phyloP scores from a whole-genome alignment of 2,797 vertebrate genomes.

The Sphenopsis melanotis region DNA sequence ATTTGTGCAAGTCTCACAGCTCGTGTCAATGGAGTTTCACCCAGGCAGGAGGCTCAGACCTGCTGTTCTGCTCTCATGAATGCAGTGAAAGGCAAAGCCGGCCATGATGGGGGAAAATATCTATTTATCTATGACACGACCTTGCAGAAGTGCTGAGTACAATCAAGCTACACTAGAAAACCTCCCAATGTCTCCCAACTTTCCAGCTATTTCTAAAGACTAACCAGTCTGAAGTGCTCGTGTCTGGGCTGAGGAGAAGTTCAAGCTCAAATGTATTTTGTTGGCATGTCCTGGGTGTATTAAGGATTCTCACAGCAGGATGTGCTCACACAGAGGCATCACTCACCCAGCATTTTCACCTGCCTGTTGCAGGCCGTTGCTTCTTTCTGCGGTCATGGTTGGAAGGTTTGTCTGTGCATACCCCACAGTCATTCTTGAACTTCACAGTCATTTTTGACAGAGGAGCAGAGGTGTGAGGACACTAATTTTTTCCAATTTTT shows the following conservation, averaged over 20 bases:
- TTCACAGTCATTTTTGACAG: background rate
- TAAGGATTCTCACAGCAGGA: fast-evolving
- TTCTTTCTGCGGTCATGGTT: background rate
- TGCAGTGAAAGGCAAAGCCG: background rate
- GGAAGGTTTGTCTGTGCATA: background rate
- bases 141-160: background rate
- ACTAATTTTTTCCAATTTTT: background rate
- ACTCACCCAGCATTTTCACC: background rate
- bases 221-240: background rate
- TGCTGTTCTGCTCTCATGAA: background rate
- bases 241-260: background rate
- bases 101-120: background rate
- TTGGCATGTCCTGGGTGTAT: background rate
- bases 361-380: background rate
- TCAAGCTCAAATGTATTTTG: background rate
- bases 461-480: background rate
- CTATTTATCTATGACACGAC: background rate
- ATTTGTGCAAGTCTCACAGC: background rate
- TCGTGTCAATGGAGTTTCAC: background rate
- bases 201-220: background rate
- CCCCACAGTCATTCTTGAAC: background rate
- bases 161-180: background rate
- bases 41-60: background rate
- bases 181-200: background rate
- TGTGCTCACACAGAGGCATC: background rate